phyloP scores from a whole-genome alignment of 2,888 invertebrate species.

The Ectobius pallidus region DNA sequence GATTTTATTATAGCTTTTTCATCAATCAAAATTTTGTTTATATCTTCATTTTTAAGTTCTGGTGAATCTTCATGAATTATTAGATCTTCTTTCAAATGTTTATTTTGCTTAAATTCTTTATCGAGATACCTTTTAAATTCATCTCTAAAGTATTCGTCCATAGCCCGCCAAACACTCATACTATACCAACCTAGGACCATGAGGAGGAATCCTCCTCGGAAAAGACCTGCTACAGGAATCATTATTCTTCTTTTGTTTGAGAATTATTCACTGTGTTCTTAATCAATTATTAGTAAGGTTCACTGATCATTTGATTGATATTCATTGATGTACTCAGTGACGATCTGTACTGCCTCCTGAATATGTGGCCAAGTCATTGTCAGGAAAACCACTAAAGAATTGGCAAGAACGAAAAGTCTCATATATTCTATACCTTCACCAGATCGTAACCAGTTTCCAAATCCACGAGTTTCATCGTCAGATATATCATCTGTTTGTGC shows the following conservation, averaged over 20 bases:
- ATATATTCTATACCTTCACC: slow-evolving; percentile 74
- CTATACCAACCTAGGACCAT: slow-evolving; percentile 76
- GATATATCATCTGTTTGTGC: not conserved
- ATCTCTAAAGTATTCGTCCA: slow-evolving; percentile 74
- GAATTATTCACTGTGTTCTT: not conserved
- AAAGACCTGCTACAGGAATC: slow-evolving; percentile 44
- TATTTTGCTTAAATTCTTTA: slow-evolving; percentile 51
- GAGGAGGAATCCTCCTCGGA: slow-evolving; percentile 69
- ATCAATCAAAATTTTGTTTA: too few relatives aligned
- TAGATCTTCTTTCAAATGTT: slow-evolving; percentile 1
- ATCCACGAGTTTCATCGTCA: slow-evolving; percentile 39
- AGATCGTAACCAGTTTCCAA: slow-evolving; percentile 51
- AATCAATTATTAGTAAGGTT: not conserved
- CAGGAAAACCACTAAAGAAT: slow-evolving; percentile 72
- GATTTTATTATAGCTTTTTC: too few relatives aligned
- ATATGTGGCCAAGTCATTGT: slow-evolving; percentile 77
- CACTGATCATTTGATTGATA: slow-evolving; percentile 35
- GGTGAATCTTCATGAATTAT: not conserved
- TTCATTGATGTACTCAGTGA: slow-evolving; percentile 54
- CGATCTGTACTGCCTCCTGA: slow-evolving; percentile 61
- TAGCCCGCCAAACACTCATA: slow-evolving; percentile 70
- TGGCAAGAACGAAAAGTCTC: slow-evolving; percentile 80
- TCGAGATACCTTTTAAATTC: slow-evolving; percentile 69
- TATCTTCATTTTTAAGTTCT: not conserved
- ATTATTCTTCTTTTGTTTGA: slow-evolving; percentile 17